Conservation (phyloP, 1,140 invertebrate genomes). For the Drosophila ohnishii region DNA sequence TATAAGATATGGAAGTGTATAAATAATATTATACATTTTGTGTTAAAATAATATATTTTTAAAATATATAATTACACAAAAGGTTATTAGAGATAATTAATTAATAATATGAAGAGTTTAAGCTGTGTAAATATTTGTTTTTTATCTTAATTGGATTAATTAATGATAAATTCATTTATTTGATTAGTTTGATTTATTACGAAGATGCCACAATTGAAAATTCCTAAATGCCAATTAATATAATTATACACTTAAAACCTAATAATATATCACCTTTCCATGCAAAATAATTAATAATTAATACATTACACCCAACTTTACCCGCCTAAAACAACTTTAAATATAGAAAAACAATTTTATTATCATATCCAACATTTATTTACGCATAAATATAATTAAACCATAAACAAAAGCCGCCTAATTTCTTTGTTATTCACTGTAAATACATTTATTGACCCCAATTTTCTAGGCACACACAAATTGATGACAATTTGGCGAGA, state of each 20-base stretch:
- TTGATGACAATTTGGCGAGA: conserved; percentile 26
- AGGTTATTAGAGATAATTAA: background rate
- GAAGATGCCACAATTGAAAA: background rate
- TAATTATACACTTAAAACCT: background rate
- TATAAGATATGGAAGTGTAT: background rate
- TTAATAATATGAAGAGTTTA: background rate
- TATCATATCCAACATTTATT: background rate
- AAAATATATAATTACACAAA: background rate
- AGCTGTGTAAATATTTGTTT: too few relatives aligned
- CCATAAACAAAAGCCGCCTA: background rate
- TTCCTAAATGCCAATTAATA: background rate
- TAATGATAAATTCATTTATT: too few relatives aligned
- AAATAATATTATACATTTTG: too few relatives aligned
- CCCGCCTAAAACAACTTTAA: background rate
- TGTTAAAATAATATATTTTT: background rate
- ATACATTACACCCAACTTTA: background rate
- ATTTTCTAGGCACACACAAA: conserved; percentile 8
- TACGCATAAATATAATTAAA: background rate
- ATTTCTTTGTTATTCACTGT: conserved; percentile 5
- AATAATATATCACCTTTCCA: background rate
- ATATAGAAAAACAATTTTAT: background rate
- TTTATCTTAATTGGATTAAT: too few relatives aligned
- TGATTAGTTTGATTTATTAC: background rate
- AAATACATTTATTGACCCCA: conserved; percentile 13
- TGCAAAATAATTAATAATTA: background rate